Evolutionary conservation across 2,888 invertebrate genomes (phyloP).

Genomic region (Hypsopygia costalis): DNA sequence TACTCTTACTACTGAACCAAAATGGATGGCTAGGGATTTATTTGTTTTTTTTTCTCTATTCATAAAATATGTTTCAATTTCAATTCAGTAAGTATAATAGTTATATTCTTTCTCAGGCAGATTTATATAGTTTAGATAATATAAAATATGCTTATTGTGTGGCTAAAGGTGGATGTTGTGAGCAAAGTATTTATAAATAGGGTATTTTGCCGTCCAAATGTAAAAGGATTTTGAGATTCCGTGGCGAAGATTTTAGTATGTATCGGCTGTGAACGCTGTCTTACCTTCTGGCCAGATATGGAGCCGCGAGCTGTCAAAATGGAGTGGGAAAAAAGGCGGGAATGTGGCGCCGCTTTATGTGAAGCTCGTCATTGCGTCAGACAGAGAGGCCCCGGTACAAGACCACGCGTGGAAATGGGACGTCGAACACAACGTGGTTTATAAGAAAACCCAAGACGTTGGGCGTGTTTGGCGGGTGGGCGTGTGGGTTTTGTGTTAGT

Average conservation of each 20-base stretch:
- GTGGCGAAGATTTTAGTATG: background rate
- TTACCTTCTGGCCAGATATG: conserved; percentile 77
- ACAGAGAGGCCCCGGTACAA: conserved; percentile 42
- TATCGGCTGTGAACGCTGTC: conserved; percentile 61
- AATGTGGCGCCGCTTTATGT: conserved; percentile 80
- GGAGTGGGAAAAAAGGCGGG: conserved; percentile 82
- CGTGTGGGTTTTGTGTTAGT: conserved; percentile 67
- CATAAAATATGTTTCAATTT: too few relatives aligned
- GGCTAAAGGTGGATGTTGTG: too few relatives aligned
- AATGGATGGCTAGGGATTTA: too few relatives aligned
- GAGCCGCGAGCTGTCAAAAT: conserved; percentile 81
- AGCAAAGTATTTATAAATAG: too few relatives aligned
- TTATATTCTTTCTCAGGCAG: too few relatives aligned
- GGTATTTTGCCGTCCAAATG: too few relatives aligned
- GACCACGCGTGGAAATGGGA: conserved; percentile 46
- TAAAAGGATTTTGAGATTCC: background rate
- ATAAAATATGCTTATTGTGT: too few relatives aligned
- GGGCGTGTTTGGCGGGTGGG: conserved; percentile 80
- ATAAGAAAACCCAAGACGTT: conserved; percentile 81
- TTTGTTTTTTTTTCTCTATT: too few relatives aligned
- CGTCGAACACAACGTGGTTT: conserved; percentile 76
- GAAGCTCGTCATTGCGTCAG: conserved; percentile 77
- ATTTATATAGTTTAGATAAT: too few relatives aligned
- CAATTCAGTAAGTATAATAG: too few relatives aligned
- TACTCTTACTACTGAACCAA: too few relatives aligned